Percentiles rank a stretch among this genome's conserved stretches.
Conservation (phyloP, 1,140 invertebrate species). For the Drosophila obscura region DNA sequence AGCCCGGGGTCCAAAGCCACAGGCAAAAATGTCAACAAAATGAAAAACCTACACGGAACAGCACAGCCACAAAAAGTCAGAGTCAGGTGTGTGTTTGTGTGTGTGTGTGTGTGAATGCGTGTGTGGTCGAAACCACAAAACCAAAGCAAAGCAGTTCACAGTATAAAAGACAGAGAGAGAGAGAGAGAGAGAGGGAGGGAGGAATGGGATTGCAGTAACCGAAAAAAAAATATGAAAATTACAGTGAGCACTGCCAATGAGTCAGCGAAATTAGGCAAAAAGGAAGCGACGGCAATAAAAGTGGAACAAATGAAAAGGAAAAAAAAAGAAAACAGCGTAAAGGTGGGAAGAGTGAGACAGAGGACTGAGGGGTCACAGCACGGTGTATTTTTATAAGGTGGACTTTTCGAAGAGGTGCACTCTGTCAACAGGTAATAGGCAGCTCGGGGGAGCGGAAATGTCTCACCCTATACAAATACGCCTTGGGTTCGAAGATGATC, state of each 20-base stretch:
- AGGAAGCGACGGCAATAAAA: constrained; percentile 47
- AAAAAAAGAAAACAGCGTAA: constrained; percentile 12
- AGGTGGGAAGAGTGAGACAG: constrained; percentile 6
- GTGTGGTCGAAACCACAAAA: constrained; percentile 46
- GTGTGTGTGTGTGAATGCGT: neutral
- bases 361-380: neutral
- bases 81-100: constrained; percentile 29
- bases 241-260: constrained; percentile 48
- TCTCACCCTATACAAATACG: no score
- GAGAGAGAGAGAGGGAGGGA: neutral
- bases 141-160: constrained; percentile 7
- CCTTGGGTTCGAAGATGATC: no score
- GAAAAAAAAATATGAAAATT: constrained; percentile 44
- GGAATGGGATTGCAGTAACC: constrained; percentile 3
- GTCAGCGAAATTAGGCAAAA: constrained; percentile 65
- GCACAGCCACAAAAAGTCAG: constrained; percentile 15
- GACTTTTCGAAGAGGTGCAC: no score
- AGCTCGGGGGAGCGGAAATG: no score
- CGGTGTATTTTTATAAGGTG: no score
- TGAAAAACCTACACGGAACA: constrained; percentile 30
- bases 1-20: constrained; percentile 10
- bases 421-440: no score
- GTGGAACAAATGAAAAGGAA: constrained; percentile 55
- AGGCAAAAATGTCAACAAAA: constrained; percentile 48
- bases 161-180: neutral